phyloP scores from a whole-genome alignment of 2,888 invertebrate genomes.

The Drosophila formosana region DNA sequence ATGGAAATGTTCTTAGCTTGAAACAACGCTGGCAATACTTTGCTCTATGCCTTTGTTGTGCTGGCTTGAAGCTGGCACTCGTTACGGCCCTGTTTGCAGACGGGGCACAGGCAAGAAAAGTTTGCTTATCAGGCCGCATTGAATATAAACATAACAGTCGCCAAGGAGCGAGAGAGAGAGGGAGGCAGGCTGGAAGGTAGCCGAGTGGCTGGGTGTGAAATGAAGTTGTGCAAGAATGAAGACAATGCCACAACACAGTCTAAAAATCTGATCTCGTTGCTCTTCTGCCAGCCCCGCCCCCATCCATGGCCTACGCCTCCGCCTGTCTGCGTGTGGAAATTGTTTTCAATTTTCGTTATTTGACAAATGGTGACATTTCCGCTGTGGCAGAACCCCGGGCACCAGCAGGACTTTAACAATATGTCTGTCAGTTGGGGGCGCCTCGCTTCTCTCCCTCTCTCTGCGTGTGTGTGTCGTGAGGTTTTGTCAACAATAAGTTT shows the following conservation, averaged over 20 bases:
- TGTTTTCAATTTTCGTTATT: slow-evolving; percentile 84
- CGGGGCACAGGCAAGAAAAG: slow-evolving; percentile 41
- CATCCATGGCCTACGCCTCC: not conserved
- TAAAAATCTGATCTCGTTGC: slow-evolving; percentile 49
- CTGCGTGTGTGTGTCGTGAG: slow-evolving; percentile 64
- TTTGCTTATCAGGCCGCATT: slow-evolving; percentile 67
- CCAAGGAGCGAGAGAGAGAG: not conserved
- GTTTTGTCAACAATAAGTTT: slow-evolving; percentile 81
- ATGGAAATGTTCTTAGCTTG: slow-evolving; percentile 57
- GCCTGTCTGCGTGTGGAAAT: slow-evolving; percentile 74
- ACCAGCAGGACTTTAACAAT: slow-evolving; percentile 73
- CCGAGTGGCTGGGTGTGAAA: slow-evolving; percentile 53
- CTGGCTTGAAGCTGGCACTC: slow-evolving; percentile 25
- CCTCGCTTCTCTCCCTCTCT: not conserved
- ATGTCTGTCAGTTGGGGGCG: slow-evolving; percentile 55
- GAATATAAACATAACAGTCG: slow-evolving; percentile 53
- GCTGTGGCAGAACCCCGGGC: slow-evolving; percentile 64
- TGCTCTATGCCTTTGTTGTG: slow-evolving; percentile 14
- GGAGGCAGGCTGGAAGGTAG: not conserved
- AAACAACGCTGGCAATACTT: slow-evolving; percentile 33
- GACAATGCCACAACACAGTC: slow-evolving; percentile 47
- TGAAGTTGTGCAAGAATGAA: slow-evolving; percentile 65
- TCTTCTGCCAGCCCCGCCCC: slow-evolving; percentile 8
- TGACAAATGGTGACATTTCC: slow-evolving; percentile 84
- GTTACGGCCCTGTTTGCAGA: slow-evolving; percentile 49